Conservation (phyloP, 2,888 invertebrate genomes). For the Tenthredo scrophulariae region DNA sequence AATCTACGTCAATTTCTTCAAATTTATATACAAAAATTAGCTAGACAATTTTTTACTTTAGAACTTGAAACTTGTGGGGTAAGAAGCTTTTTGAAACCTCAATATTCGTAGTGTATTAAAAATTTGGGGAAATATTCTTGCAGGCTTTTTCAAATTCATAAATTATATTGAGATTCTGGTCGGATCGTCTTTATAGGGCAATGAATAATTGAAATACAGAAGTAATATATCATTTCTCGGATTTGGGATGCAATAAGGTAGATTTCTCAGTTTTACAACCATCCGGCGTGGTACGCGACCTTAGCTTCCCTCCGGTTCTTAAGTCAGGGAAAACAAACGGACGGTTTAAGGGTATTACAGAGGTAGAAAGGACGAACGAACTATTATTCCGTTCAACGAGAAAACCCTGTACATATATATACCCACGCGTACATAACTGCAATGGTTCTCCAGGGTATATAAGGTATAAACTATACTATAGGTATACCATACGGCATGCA, state of each 20-base stretch:
- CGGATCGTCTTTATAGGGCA: no score
- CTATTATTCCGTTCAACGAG: conserved; percentile 37
- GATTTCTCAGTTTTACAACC: conserved; percentile 21
- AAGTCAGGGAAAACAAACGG: conserved; percentile 39
- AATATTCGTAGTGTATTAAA: no score
- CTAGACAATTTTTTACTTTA: no score
- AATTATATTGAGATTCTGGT: no score
- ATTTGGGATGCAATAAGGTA: conserved; percentile 22
- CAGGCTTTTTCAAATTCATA: no score
- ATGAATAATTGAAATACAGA: not conserved
- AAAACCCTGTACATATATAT: not conserved
- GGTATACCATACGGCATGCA: not conserved
- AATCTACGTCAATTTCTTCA: no score
- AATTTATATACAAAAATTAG: no score
- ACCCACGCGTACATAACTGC: not conserved
- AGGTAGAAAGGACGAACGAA: conserved; percentile 2
- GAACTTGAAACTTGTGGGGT: no score
- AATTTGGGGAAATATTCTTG: not conserved
- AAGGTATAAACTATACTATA: not conserved
- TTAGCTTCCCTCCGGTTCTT: conserved; percentile 36
- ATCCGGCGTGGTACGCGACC: not conserved
- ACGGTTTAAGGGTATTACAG: conserved; percentile 17
- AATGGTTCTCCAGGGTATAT: conserved; percentile 13
- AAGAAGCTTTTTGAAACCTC: no score
- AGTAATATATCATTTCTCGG: not conserved